Percentiles rank a stretch among this genome's conserved stretches.
These are phyloP conservation scores for Platyscapa corneri DNA, from an alignment of 1,140 invertebrate genomes.

Conservation along the genomic window DNA sequence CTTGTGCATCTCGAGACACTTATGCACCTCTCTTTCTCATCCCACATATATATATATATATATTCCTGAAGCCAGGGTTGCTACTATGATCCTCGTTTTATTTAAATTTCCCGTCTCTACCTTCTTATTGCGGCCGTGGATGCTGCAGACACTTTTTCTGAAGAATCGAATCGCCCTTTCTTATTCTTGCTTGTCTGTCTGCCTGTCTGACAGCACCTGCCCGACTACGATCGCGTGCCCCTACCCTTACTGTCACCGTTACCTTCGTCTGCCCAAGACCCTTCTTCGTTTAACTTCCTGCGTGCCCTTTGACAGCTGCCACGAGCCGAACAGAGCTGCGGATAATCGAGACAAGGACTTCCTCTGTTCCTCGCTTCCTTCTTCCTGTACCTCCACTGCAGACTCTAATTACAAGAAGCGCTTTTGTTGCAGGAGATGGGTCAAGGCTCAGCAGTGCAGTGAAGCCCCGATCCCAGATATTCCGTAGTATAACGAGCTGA, in stretches of 20 bases:
- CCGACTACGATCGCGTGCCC: not conserved
- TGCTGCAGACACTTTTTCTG: conserved; percentile 25
- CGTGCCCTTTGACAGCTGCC: conserved; percentile 51
- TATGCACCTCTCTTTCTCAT: not conserved
- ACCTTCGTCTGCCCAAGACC: too few relatives aligned
- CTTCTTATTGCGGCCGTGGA: not conserved
- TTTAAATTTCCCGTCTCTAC: conserved; percentile 37
- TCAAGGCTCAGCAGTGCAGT: conserved; percentile 6
- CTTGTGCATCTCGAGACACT: not conserved
- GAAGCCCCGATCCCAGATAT: not conserved
- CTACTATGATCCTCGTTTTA: not conserved
- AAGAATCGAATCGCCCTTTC: conserved; percentile 30
- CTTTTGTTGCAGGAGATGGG: conserved; percentile 31
- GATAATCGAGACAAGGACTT: conserved; percentile 40
- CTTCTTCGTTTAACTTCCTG: conserved; percentile 37
- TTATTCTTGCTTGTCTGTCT: not conserved
- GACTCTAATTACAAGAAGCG: conserved; percentile 18
- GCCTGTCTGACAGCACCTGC: conserved; percentile 24
- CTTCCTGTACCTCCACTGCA: not conserved
- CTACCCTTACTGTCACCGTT: not conserved
- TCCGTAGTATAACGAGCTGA: not conserved
- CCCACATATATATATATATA: not conserved
- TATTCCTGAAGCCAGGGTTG: not conserved
- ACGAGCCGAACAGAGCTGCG: conserved; percentile 8
- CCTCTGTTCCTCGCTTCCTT: conserved; percentile 19